Evolutionary conservation across 2,113 vertebrate genomes (phyloP).

Genomic region (Coturnix japonica): DNA sequence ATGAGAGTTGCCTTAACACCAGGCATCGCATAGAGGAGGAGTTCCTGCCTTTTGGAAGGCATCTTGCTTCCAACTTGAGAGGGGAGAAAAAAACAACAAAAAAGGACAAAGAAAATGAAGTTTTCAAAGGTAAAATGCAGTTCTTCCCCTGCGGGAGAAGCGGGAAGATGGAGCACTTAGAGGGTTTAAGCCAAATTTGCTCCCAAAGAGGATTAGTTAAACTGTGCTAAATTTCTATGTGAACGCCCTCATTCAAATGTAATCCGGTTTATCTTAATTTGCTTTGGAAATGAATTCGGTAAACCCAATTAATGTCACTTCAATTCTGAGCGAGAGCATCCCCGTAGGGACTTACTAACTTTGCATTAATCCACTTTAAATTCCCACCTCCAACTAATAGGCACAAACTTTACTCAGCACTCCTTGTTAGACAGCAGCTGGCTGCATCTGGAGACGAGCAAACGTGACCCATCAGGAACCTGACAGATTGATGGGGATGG

Average conservation of each 20-base stretch:
- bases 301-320: constrained; percentile 32
- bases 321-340: background rate
- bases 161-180: background rate
- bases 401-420: background rate
- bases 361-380: background rate
- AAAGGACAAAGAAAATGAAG: background rate
- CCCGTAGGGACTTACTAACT: background rate
- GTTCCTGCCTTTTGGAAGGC: background rate
- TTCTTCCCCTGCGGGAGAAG: background rate
- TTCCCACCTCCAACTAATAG: background rate
- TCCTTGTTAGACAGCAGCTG: background rate
- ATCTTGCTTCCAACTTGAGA: background rate
- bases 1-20: fast-evolving
- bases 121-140: background rate
- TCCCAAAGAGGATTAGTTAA: constrained; percentile 35
- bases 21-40: background rate
- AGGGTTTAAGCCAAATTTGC: constrained; percentile 18
- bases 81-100: background rate
- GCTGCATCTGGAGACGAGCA: background rate
- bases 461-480: background rate
- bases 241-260: background rate
- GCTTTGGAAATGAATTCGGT: constrained; percentile 34
- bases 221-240: background rate
- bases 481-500: fast-evolving
- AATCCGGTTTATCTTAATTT: constrained; percentile 18